Conservation (phyloP, 1,140 invertebrate genomes). For the Anastrepha ludens region DNA sequence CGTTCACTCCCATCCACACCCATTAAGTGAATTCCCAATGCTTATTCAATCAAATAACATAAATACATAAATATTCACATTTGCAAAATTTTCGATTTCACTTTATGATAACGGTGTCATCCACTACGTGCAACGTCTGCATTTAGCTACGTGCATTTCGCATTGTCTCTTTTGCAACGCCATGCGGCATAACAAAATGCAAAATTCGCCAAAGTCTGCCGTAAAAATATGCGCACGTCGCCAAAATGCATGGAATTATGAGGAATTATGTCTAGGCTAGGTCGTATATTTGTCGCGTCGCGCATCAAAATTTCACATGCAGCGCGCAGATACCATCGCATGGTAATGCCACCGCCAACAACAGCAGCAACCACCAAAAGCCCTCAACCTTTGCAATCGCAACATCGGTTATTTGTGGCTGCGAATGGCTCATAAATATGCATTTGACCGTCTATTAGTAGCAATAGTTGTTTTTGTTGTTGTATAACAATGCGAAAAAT, state of each 20-base stretch:
- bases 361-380: neutral
- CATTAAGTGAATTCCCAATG: too few species aligned
- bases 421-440: constrained; percentile 29
- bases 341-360: neutral
- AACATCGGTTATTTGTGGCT: constrained; percentile 42
- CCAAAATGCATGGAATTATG: constrained; percentile 44
- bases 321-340: constrained; percentile 6
- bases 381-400: neutral
- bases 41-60: too few species aligned
- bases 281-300: constrained; percentile 39
- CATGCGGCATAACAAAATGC: neutral
- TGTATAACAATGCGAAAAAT: neutral
- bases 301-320: constrained; percentile 35
- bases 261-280: constrained; percentile 48
- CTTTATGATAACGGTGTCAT: constrained; percentile 49
- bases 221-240: constrained; percentile 51
- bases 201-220: neutral
- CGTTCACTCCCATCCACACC: too few species aligned
- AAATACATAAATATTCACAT: neutral
- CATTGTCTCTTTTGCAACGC: neutral
- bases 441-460: constrained; percentile 44
- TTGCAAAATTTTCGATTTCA: constrained; percentile 50
- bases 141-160: neutral
- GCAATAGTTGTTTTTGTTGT: neutral
- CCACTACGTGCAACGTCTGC: constrained; percentile 39